These are phyloP conservation scores for Myodes glareolus DNA, from an alignment of 2,113 vertebrate species.

Conservation along the genomic window DNA sequence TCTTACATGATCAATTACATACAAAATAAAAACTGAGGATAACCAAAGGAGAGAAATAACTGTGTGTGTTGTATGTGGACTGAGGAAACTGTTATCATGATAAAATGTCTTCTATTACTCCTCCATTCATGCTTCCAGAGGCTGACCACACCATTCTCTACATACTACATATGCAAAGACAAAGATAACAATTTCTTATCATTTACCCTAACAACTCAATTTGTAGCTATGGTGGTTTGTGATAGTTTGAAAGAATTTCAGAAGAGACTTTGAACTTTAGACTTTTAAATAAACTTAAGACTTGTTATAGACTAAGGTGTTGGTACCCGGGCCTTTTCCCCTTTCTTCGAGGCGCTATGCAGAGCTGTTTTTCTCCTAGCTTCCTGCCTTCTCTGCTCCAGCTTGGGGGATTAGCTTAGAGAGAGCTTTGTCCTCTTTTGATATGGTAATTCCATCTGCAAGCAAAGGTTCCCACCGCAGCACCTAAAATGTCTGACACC, in stretches of 20 bases:
- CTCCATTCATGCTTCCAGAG: constrained; percentile 24
- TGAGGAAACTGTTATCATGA: not conserved
- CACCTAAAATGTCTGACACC: too few species aligned
- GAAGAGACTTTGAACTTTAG: not conserved
- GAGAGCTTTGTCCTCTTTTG: too few species aligned
- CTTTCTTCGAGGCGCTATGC: too few species aligned
- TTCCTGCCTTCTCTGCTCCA: too few species aligned
- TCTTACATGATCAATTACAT: not conserved
- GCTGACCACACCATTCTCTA: not conserved
- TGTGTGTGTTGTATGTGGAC: not conserved
- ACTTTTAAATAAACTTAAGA: not conserved
- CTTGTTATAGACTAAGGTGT: not conserved
- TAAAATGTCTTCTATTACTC: constrained; percentile 42
- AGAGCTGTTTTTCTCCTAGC: too few species aligned
- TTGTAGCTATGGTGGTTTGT: not conserved
- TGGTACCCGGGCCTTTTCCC: too few species aligned
- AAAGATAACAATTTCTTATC: not conserved
- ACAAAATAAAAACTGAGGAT: not conserved
- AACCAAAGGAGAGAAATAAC: not conserved
- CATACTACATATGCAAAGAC: not conserved
- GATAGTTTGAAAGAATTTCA: not conserved
- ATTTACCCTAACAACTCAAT: not conserved
- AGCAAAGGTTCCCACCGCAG: too few species aligned
- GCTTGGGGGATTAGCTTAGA: too few species aligned
- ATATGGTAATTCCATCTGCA: too few species aligned